phyloP scores from a whole-genome alignment of 2,888 invertebrate genomes.

The Crossocerus cetratus region DNA sequence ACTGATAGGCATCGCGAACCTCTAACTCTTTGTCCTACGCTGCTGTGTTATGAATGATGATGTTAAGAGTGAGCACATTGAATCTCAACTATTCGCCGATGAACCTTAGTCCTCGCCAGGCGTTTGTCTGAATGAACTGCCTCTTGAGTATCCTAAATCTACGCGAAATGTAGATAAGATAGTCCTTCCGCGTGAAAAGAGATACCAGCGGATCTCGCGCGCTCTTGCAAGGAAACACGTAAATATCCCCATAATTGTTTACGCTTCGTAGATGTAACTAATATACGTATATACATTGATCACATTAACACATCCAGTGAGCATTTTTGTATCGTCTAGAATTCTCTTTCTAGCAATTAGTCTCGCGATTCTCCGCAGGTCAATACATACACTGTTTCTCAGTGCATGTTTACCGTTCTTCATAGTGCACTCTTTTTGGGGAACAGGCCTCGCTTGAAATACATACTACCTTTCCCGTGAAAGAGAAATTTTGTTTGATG shows the following conservation, averaged over 20 bases:
- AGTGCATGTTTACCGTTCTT: no score
- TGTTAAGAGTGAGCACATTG: slow-evolving; percentile 13
- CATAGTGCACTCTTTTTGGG: no score
- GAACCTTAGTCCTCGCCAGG: background rate
- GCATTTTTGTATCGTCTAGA: slow-evolving; percentile 10
- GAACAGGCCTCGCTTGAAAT: no score
- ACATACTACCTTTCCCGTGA: no score
- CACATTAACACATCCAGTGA: slow-evolving; percentile 45
- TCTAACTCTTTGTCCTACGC: background rate
- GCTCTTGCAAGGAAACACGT: slow-evolving; percentile 5
- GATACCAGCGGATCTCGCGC: slow-evolving; percentile 9
- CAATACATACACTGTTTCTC: no score
- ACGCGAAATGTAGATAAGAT: background rate
- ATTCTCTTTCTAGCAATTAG: no score
- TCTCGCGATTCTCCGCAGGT: no score
- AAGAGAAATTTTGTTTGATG: no score
- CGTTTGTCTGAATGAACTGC: no score
- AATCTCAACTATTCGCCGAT: slow-evolving; percentile 13
- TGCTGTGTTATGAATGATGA: slow-evolving; percentile 11
- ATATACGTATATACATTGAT: slow-evolving; percentile 40
- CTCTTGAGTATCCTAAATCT: background rate
- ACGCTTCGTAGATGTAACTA: slow-evolving; percentile 23
- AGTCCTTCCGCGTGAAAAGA: slow-evolving; percentile 19
- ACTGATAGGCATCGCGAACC: background rate
- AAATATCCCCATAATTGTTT: background rate